Base-by-base conservation (phyloP, 2,888 invertebrate genomes). In the Caenorhabditis sp. region DNA sequence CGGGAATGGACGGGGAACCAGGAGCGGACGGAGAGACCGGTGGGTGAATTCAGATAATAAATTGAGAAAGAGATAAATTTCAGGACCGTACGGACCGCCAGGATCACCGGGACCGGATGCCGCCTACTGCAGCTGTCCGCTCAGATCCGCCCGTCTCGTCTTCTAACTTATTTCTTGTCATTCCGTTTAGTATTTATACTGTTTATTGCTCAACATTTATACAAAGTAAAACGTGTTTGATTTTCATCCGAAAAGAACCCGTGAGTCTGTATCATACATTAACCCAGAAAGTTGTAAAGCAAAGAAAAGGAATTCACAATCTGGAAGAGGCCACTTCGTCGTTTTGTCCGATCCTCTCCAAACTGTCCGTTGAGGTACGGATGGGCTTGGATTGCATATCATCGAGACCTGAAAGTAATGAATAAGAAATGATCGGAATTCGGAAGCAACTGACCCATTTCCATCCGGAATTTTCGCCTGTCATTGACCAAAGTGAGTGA, bases 361-460 rank as follows among this genome's bases (percentile, higher is more conserved):
- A 50, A 58, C 77, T 77, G 41, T 77, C 77, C 9, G 77, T 77
- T 26, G 77, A 77, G n/a, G 66, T 65, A 2, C 66, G 65, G 45
- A 77, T 77, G 7, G 77, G 77, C 39, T 77, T 77, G n/a, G 73
- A 53, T 30, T 71, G 65, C 7, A 46, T 8, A 24, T 77, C 71
- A 43, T 75, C 75, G 22, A 68, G 45, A 8, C 73, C 73, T 73
- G 53, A 22, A 73, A 59, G 26, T 9, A 22, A 39, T 9, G n/a
- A 6, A 9, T 7, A 30, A 1, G 11, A 30, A 6, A 24, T 7
- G 13, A 6, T 5, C 17, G 20, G 15, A n/a, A 15, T 13, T n/a
- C n/a, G n/a, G n/a, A n/a, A n/a, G 24, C 7, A 45, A 52, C 65
- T 52, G 39, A 77, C 81, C 82, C 80, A 82, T 77, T 30, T 80